These are phyloP conservation scores for Epinotia ramella DNA, from an alignment of 2,888 invertebrate genomes.

Conservation along the genomic window DNA sequence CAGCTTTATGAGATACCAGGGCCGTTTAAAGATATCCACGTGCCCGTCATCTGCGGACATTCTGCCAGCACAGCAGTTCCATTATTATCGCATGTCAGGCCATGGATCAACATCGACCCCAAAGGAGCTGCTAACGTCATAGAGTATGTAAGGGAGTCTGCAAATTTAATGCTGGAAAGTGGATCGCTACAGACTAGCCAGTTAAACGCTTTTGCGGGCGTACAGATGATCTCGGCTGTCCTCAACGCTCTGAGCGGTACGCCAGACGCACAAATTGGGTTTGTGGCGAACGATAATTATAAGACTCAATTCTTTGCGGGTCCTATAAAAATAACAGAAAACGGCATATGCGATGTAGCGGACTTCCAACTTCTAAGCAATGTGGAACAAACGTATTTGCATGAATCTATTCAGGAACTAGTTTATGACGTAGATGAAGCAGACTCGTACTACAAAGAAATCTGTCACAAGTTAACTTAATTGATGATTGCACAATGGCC, in stretches of 20 bases:
- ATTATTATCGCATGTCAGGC: conserved; percentile 33
- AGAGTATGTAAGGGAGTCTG: conserved; percentile 29
- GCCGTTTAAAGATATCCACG: conserved; percentile 6
- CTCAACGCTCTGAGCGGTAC: conserved; percentile 29
- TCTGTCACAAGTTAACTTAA: conserved; percentile 26
- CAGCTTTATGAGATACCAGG: conserved; percentile 17
- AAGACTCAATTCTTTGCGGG: conserved; percentile 33
- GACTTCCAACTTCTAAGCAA: conserved; percentile 27
- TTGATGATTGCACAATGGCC: neutral
- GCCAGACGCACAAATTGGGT: conserved; percentile 31
- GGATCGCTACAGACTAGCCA: conserved; percentile 12
- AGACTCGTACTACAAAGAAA: conserved; percentile 22
- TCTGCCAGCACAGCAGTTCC: conserved; percentile 33
- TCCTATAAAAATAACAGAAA: conserved; percentile 30
- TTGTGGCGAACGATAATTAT: conserved; percentile 35
- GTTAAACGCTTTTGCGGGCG: conserved; percentile 27
- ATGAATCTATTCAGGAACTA: conserved; percentile 32
- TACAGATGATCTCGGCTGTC: conserved; percentile 7
- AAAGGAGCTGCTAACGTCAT: conserved; percentile 28
- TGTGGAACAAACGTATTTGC: conserved; percentile 29
- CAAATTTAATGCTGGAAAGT: conserved; percentile 1
- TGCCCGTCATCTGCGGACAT: conserved; percentile 39
- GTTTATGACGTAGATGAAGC: conserved; percentile 31
- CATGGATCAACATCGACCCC: conserved; percentile 33
- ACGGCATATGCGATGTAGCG: conserved; percentile 23